phyloP scores from a whole-genome alignment of 1,140 invertebrate species.

The Drosophila pandora region DNA sequence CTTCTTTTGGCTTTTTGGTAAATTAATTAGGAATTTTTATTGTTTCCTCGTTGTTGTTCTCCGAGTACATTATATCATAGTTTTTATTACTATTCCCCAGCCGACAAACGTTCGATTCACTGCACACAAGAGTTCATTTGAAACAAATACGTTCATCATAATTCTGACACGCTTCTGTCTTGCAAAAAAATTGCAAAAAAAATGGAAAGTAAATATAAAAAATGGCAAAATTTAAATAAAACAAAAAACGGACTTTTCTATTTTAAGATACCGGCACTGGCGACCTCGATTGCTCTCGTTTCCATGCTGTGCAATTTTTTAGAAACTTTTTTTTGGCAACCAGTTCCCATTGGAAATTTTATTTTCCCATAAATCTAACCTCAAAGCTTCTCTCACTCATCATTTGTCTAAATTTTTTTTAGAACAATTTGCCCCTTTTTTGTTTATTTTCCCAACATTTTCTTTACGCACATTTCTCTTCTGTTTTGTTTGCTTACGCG shows the following conservation, averaged over 20 bases:
- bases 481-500: conserved; percentile 65
- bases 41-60: conserved; percentile 59
- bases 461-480: conserved; percentile 61
- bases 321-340: conserved; percentile 21
- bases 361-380: conserved; percentile 74
- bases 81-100: conserved; percentile 39
- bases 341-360: conserved; percentile 67
- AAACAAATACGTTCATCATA: conserved; percentile 69
- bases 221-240: conserved; percentile 42
- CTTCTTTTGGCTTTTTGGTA: conserved; percentile 46
- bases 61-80: conserved; percentile 60
- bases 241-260: conserved; percentile 53
- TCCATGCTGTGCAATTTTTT: conserved; percentile 51
- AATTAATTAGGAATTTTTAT: conserved; percentile 73
- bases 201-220: conserved; percentile 56
- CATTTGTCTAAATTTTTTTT: conserved; percentile 76
- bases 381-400: conserved; percentile 76
- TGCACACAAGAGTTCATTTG: conserved; percentile 57
- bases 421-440: conserved; percentile 48
- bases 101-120: conserved; percentile 61
- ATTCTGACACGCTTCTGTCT: conserved; percentile 75
- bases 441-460: conserved; percentile 70
- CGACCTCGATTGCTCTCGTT: conserved; percentile 60
- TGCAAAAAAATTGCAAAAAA: conserved; percentile 26
- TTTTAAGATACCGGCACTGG: conserved; percentile 45